phyloP scores from a whole-genome alignment of 2,797 vertebrate genomes.

The Hemitrygon akajei region DNA sequence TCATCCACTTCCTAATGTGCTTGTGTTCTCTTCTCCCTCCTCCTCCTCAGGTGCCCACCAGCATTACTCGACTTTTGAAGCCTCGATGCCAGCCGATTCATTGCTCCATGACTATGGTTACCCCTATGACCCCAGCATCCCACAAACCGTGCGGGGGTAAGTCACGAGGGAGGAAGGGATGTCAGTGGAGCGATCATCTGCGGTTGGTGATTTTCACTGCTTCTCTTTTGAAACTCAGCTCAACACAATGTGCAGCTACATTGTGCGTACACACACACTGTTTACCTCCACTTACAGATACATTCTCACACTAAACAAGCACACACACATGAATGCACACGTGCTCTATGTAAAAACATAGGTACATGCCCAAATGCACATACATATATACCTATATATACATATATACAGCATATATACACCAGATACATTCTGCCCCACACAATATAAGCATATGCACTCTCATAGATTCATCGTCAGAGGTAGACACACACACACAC shows the following conservation, averaged over 20 bases:
- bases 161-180: conserved; percentile 13
- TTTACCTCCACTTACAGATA: not conserved
- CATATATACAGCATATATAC: not conserved
- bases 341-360: not conserved
- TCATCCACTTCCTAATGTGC: not conserved
- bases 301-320: not conserved
- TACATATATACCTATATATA: not conserved
- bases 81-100: conserved; percentile 72
- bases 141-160: conserved; percentile 66
- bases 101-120: conserved; percentile 71
- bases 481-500: no score
- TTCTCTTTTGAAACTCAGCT: not conserved
- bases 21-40: not conserved
- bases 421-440: not conserved
- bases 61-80: conserved; percentile 45
- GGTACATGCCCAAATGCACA: not conserved
- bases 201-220: not conserved
- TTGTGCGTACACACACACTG: no score
- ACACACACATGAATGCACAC: not conserved
- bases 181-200: not conserved
- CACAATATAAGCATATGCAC: not conserved
- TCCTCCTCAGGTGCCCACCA: conserved; percentile 38
- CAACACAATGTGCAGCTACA: not conserved
- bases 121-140: conserved; percentile 62
- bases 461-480: not conserved